A percentile compares a stretch with the other conserved stretches of the same genome.
These are phyloP conservation scores for Abrostola triplasia DNA, from an alignment of 2,888 invertebrate genomes.

Conservation along the genomic window DNA sequence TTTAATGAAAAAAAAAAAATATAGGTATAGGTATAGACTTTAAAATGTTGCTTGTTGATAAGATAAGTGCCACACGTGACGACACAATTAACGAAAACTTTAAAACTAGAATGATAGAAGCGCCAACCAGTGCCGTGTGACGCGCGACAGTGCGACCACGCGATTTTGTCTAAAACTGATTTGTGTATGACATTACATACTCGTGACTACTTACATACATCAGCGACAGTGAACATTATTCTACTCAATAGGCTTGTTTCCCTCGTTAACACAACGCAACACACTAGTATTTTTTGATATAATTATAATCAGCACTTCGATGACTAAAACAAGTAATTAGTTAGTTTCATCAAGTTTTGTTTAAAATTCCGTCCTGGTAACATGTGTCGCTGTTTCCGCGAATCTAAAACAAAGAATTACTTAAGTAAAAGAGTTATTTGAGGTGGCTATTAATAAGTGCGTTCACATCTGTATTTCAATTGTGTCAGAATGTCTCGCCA, in stretches of 20 bases:
- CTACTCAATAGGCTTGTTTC: neutral
- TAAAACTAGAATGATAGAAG: neutral
- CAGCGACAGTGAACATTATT: slow-evolving; percentile 2
- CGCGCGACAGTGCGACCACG: neutral
- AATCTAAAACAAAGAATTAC: slow-evolving; percentile 33
- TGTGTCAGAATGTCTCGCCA: slow-evolving; percentile 45
- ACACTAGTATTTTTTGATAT: neutral
- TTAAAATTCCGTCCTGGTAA: slow-evolving; percentile 3
- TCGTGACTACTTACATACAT: slow-evolving; percentile 21
- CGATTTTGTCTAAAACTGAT: slow-evolving; percentile 14
- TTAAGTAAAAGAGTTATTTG: slow-evolving; percentile 13
- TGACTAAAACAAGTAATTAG: slow-evolving; percentile 7
- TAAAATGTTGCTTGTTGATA: slow-evolving; percentile 5
- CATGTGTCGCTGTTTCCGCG: slow-evolving; percentile 18
- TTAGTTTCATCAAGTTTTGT: neutral
- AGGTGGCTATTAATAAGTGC: slow-evolving; percentile 34
- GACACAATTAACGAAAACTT: slow-evolving; percentile 10
- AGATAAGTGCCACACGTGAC: slow-evolving; percentile 19
- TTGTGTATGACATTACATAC: slow-evolving; percentile 19
- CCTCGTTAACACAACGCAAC: neutral
- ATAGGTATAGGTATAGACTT: no score
- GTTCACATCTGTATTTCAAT: slow-evolving; percentile 42
- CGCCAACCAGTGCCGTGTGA: neutral
- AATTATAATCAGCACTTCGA: slow-evolving; percentile 3
- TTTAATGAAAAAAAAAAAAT: no score